These are phyloP conservation scores for Brachyhypopomus occidentalis DNA, from an alignment of 2,113 vertebrate species.

Conservation along the genomic window DNA sequence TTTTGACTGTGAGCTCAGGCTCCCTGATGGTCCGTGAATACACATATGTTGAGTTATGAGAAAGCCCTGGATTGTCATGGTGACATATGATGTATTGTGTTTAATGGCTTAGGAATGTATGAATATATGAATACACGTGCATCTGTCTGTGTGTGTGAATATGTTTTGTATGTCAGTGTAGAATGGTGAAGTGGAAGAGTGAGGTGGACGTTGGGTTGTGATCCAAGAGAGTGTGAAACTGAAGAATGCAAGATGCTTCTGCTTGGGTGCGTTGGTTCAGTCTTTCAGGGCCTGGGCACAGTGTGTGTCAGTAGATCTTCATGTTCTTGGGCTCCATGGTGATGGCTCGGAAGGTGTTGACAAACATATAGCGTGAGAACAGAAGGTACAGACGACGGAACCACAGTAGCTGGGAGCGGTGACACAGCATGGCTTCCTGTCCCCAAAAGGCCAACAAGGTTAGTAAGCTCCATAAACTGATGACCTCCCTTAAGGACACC, in stretches of 20 bases:
- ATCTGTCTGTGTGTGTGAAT: too few relatives aligned
- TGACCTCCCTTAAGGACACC: not conserved
- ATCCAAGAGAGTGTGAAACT: not conserved
- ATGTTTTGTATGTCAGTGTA: not conserved
- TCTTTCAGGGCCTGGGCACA: constrained; percentile 3
- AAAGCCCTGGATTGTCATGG: not conserved
- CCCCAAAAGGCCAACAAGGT: constrained; percentile 11
- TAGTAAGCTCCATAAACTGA: not conserved
- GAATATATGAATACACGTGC: too few relatives aligned
- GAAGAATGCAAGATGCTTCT: not conserved
- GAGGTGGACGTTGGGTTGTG: not conserved
- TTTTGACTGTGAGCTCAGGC: too few relatives aligned
- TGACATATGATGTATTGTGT: not conserved
- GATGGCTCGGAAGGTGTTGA: constrained; percentile 85
- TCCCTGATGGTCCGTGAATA: too few relatives aligned
- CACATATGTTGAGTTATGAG: not conserved
- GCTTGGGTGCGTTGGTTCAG: not conserved
- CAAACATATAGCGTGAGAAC: constrained; percentile 89
- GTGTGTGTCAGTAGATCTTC: constrained; percentile 68
- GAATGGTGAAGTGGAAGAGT: not conserved
- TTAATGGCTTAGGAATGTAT: not conserved
- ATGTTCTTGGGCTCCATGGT: constrained; percentile 61
- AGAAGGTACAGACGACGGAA: constrained; percentile 86
- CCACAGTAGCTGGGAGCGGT: constrained; percentile 89
- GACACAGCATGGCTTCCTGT: constrained; percentile 89